Percentiles rank a stretch among this genome's conserved stretches.
phyloP scores from a whole-genome alignment of 2,888 invertebrate genomes.

The Pilophorus perplexus region DNA sequence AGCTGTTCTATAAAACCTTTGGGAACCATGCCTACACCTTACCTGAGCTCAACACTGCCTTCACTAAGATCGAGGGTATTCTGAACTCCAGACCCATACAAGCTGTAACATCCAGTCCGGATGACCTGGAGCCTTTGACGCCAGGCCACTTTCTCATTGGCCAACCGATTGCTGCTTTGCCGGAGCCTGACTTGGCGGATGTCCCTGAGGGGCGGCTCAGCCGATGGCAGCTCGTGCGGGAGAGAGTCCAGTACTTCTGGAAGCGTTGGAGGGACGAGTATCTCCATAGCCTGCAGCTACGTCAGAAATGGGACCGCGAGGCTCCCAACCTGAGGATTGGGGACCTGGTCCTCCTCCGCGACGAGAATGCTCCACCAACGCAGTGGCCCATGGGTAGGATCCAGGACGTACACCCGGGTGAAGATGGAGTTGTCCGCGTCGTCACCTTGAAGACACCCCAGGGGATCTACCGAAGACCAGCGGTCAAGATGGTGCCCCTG shows the following conservation, averaged over 20 bases:
- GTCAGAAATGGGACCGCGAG: conserved; percentile 41
- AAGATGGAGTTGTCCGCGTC: conserved; percentile 31
- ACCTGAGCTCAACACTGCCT: conserved; percentile 48
- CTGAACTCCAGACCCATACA: conserved; percentile 6
- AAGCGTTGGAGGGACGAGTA: conserved; percentile 47
- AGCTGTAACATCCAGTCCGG: conserved; percentile 3
- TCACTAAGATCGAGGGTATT: conserved; percentile 1
- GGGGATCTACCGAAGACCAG: too few relatives aligned
- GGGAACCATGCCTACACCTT: conserved; percentile 47
- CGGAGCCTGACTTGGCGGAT: conserved; percentile 45
- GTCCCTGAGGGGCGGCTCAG: conserved; percentile 44
- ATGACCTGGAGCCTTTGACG: conserved; percentile 47
- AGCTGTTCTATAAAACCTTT: conserved; percentile 47
- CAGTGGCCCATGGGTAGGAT: conserved; percentile 40
- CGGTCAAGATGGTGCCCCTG: too few relatives aligned
- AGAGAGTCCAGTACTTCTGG: conserved; percentile 47
- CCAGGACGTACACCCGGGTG: conserved; percentile 35
- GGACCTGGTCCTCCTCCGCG: conserved; percentile 40
- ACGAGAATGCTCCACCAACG: conserved; percentile 29
- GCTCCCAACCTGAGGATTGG: conserved; percentile 31
- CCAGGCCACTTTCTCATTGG: conserved; percentile 49
- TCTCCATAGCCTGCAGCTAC: too few relatives aligned
- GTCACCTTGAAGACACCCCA: too few relatives aligned
- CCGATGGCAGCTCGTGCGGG: conserved; percentile 46
- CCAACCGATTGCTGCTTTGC: conserved; percentile 42